These are phyloP conservation scores for Passer montanus DNA, from an alignment of 2,113 vertebrate species.

Conservation along the genomic window DNA sequence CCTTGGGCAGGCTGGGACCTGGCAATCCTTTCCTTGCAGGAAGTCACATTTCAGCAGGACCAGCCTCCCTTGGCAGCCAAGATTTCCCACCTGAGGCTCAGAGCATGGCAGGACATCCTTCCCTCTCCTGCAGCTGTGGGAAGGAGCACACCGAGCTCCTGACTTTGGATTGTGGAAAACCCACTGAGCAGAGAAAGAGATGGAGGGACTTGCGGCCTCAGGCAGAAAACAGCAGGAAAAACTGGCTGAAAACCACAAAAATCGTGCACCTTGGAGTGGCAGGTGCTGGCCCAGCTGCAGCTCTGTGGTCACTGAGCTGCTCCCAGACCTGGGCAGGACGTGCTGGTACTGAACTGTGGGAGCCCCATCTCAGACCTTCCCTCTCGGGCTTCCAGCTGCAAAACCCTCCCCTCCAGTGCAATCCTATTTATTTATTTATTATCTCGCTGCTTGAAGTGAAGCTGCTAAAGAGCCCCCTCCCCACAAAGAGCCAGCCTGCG, in stretches of 20 bases:
- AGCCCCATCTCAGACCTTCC: conserved; percentile 8
- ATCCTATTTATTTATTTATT: conserved; percentile 67
- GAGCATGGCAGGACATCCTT: fast-evolving
- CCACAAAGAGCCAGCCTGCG: fast-evolving
- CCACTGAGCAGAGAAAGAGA: background rate
- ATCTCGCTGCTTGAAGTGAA: conserved; percentile 13
- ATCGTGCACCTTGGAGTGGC: background rate
- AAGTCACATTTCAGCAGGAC: background rate
- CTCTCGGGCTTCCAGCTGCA: background rate
- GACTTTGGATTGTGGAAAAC: background rate
- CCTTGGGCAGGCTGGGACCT: background rate
- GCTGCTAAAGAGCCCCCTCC: conserved; percentile 11
- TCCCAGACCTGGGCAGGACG: background rate
- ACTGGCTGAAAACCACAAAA: background rate
- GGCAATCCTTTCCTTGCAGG: background rate
- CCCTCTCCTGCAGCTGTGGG: background rate
- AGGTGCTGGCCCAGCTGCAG: background rate
- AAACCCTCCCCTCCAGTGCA: background rate
- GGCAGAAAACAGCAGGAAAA: background rate
- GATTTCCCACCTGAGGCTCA: background rate
- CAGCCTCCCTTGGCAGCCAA: background rate
- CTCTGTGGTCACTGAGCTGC: background rate
- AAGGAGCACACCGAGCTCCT: background rate
- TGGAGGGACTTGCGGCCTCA: background rate
- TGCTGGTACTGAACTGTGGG: background rate